A percentile compares a stretch with the other conserved stretches of the same genome.
Evolutionary conservation across 2,797 vertebrate species (phyloP).

Genomic region (Linurgus olivaceus): DNA sequence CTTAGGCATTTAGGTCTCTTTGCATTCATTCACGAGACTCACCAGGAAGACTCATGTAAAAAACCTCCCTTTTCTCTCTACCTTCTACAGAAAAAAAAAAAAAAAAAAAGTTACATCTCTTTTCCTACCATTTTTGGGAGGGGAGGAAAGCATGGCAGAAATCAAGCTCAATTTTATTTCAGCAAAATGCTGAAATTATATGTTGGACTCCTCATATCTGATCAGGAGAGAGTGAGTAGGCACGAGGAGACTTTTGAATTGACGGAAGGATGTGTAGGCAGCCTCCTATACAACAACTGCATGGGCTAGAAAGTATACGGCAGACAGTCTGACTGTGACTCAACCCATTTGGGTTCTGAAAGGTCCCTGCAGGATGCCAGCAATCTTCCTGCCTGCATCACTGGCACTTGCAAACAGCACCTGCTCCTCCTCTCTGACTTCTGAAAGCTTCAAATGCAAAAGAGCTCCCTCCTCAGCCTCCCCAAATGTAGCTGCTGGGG

Average conservation of each 20-base stretch:
- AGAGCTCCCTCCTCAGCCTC: not conserved
- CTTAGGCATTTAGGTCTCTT: not conserved
- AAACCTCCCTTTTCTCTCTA: not conserved
- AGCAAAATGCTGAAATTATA: constrained; percentile 21
- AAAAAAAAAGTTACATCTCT: not conserved
- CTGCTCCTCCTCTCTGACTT: not conserved
- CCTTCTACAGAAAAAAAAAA: not conserved
- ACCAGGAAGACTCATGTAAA: not conserved
- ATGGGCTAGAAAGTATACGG: not conserved
- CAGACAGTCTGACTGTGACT: constrained; percentile 50
- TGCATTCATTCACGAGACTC: not conserved
- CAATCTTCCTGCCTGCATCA: constrained; percentile 17
- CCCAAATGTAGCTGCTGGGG: not conserved
- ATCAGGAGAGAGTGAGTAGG: constrained; percentile 45
- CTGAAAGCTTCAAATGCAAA: not conserved
- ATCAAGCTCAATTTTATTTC: not conserved
- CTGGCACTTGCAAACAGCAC: not conserved
- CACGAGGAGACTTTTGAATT: constrained; percentile 26
- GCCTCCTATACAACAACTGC: constrained; percentile 49
- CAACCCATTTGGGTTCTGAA: constrained; percentile 31
- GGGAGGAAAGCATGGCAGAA: not conserved
- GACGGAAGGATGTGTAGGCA: constrained; percentile 54
- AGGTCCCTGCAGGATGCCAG: constrained; percentile 34
- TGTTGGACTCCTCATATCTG: not conserved
- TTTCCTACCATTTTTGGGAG: not conserved